Evolutionary conservation across 1,140 invertebrate species (phyloP).

Genomic region (Drosophila arizonae): DNA sequence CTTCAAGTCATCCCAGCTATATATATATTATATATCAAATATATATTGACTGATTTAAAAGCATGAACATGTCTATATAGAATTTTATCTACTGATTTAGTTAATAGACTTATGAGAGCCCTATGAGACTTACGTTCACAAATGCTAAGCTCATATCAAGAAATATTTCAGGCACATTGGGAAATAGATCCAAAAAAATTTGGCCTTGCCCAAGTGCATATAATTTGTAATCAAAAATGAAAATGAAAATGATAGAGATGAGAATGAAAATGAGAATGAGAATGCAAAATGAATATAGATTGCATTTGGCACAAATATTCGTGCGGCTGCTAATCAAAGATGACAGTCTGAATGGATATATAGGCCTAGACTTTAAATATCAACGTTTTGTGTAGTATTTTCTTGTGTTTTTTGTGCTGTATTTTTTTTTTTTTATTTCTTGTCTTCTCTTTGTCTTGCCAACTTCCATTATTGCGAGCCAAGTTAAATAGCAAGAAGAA

Average conservation of each 20-base stretch:
- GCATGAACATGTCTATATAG: too few relatives aligned
- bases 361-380: slow-evolving; percentile 16
- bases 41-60: too few relatives aligned
- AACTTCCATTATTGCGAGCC: slow-evolving; percentile 52
- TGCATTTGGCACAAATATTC: slow-evolving; percentile 11
- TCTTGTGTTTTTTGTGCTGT: neutral
- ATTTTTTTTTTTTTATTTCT: neutral
- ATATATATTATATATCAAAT: too few relatives aligned
- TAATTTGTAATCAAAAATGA: slow-evolving; percentile 7
- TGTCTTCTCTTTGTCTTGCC: slow-evolving; percentile 16
- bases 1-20: too few relatives aligned
- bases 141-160: too few relatives aligned
- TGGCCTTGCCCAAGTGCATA: neutral
- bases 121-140: too few relatives aligned
- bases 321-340: slow-evolving; percentile 3
- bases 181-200: neutral
- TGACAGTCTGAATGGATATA: slow-evolving; percentile 1
- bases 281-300: slow-evolving; percentile 40
- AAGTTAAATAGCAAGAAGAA: slow-evolving; percentile 35
- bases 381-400: slow-evolving; percentile 17
- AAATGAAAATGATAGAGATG: slow-evolving; percentile 9
- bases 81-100: too few relatives aligned
- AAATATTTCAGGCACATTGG: too few relatives aligned
- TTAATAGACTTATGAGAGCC: too few relatives aligned
- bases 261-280: slow-evolving; percentile 27